Percentiles rank a stretch among this genome's conserved stretches.
Conservation (phyloP, 2,797 vertebrate genomes). For the Syngnathus acus region DNA sequence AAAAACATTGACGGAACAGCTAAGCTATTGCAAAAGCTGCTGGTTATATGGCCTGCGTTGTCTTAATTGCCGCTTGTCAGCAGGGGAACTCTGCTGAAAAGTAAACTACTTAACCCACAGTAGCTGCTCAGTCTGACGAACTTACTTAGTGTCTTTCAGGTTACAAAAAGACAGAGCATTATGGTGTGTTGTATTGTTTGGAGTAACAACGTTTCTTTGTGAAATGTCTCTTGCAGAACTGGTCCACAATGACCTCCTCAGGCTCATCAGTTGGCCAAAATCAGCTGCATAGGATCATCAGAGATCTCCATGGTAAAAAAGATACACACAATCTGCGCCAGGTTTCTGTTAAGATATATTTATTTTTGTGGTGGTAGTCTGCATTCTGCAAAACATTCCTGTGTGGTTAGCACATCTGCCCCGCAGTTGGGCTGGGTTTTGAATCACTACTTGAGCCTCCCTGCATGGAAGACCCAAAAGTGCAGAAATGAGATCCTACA, state of each 20-base stretch:
- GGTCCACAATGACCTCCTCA: constrained; percentile 71
- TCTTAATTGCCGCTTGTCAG: neutral
- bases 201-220: constrained; percentile 1
- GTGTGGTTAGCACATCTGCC: neutral
- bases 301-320: constrained; percentile 83
- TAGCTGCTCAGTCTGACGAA: neutral
- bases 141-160: neutral
- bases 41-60: neutral
- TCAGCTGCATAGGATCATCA: constrained; percentile 91
- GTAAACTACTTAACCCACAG: neutral
- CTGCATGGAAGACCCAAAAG: too few relatives aligned
- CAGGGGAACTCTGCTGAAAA: neutral
- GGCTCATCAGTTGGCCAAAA: constrained; percentile 71
- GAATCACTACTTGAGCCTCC: neutral
- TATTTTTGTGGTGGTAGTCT: neutral
- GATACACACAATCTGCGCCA: neutral
- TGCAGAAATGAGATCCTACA: too few relatives aligned
- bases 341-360: too few relatives aligned
- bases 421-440: neutral
- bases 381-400: neutral
- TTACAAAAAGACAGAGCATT: neutral
- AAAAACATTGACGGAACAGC: neutral
- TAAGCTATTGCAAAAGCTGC: neutral
- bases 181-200: neutral
- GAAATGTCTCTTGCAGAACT: constrained; percentile 13